Evolutionary conservation across 2,888 invertebrate genomes (phyloP).

Genomic region (Perithous albicinctus): DNA sequence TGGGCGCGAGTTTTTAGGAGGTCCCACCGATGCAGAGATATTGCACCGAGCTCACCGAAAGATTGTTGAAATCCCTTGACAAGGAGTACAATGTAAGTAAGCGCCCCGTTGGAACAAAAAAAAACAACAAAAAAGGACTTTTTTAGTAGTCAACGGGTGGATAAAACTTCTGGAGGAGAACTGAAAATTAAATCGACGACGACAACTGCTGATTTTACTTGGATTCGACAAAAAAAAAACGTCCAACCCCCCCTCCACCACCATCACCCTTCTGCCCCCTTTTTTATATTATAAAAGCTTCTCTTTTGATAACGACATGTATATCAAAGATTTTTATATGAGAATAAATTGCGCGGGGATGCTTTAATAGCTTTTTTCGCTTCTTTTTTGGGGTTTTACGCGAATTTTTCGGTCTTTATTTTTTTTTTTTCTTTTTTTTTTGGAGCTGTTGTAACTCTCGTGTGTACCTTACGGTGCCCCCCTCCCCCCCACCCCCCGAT

Average conservation of each 20-base stretch:
- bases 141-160: slow-evolving; percentile 62
- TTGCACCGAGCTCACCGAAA: slow-evolving; percentile 95
- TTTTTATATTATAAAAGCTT: background rate
- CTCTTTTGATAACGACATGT: background rate
- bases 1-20: slow-evolving; percentile 81
- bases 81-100: slow-evolving; percentile 98
- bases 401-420: too few relatives aligned
- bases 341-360: too few relatives aligned
- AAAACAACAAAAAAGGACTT: too few relatives aligned
- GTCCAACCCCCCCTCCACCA: slow-evolving; percentile 27
- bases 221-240: slow-evolving; percentile 61
- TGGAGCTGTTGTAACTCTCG: too few relatives aligned
- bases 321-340: too few relatives aligned
- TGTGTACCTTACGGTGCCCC: background rate
- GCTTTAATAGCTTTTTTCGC: background rate
- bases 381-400: background rate
- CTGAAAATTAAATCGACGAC: too few relatives aligned
- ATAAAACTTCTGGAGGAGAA: slow-evolving; percentile 68
- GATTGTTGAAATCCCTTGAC: slow-evolving; percentile 98
- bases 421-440: too few relatives aligned
- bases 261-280: slow-evolving; percentile 11
- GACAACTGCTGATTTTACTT: slow-evolving; percentile 67
- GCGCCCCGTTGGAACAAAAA: background rate
- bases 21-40: slow-evolving; percentile 85
- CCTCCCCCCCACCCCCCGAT: background rate